Percentiles rank a stretch among this genome's conserved stretches.
Conservation (phyloP, 1,140 invertebrate genomes). For the Yoshiicerus persimilis region DNA sequence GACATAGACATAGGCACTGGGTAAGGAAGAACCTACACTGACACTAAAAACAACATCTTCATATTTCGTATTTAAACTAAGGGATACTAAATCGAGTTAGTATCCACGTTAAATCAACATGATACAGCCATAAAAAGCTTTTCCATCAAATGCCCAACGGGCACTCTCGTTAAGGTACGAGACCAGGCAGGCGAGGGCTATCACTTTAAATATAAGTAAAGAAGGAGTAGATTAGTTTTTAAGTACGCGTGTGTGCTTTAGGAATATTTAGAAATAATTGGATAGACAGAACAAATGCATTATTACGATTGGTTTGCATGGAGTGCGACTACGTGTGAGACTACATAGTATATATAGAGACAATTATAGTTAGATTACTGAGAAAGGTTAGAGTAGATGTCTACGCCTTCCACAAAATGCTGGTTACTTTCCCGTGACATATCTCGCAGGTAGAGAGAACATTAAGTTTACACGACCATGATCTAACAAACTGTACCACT, state of each 20-base stretch:
- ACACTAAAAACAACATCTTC: not conserved
- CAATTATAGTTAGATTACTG: no score
- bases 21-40: not conserved
- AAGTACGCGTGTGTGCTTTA: not conserved
- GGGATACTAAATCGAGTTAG: not conserved
- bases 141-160: not conserved
- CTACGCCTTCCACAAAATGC: no score
- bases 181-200: not conserved
- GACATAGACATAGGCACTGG: slow-evolving; percentile 2
- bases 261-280: not conserved
- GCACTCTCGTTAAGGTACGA: not conserved
- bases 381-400: no score
- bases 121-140: not conserved
- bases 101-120: not conserved
- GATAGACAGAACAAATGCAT: no score
- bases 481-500: no score
- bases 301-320: no score
- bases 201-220: not conserved
- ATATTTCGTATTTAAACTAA: not conserved
- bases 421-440: no score
- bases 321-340: no score
- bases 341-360: no score
- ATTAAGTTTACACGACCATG: no score
- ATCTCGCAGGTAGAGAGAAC: no score
- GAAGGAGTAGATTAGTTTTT: not conserved